These are phyloP conservation scores for Ips nitidus DNA, from an alignment of 1,140 invertebrate species.

Conservation along the genomic window DNA sequence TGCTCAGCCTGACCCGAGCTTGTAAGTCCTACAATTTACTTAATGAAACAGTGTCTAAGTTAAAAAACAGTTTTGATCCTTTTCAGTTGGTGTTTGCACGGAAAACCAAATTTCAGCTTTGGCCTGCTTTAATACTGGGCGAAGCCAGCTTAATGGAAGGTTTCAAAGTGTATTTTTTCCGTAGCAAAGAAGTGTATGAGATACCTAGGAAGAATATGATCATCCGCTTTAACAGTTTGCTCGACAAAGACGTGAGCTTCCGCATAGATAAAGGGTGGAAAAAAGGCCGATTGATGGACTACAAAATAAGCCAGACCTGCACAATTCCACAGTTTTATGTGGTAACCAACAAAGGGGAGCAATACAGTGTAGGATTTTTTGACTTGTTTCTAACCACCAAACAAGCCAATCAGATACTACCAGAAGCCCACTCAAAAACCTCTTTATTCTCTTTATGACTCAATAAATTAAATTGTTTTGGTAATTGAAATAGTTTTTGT, in stretches of 20 bases:
- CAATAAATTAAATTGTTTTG: constrained; percentile 4
- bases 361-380: constrained; percentile 26
- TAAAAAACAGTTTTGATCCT: constrained; percentile 34
- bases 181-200: constrained; percentile 33
- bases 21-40: not conserved
- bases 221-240: constrained; percentile 17
- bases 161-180: constrained; percentile 35
- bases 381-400: constrained; percentile 31
- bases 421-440: not conserved
- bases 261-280: constrained; percentile 22
- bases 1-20: not conserved
- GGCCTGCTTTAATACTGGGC: constrained; percentile 30
- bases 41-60: not conserved
- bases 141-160: constrained; percentile 13
- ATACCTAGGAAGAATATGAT: constrained; percentile 17
- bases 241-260: constrained; percentile 32
- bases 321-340: constrained; percentile 26
- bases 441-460: constrained; percentile 14
- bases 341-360: constrained; percentile 8
- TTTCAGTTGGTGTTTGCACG: constrained; percentile 36
- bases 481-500: not conserved
- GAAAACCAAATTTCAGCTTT: constrained; percentile 29
- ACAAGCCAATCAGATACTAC: constrained; percentile 28
- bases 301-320: constrained; percentile 6
- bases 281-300: constrained; percentile 25